These are phyloP conservation scores for Hemiscyllium ocellatum DNA, from an alignment of 2,113 vertebrate genomes.

Conservation along the genomic window DNA sequence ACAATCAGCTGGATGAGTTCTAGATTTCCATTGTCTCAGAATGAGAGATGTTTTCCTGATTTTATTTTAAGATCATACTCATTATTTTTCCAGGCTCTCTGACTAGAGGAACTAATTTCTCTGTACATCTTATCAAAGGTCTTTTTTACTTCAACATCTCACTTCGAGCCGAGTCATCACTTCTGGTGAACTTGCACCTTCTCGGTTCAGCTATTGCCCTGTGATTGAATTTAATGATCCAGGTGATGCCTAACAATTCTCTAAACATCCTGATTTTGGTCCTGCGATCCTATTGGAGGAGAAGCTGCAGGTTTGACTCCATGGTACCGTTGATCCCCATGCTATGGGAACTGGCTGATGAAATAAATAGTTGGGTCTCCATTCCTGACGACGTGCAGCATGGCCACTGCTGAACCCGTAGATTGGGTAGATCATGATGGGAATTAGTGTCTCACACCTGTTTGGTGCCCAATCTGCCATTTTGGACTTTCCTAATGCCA, in stretches of 20 bases:
- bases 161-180: neutral
- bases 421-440: neutral
- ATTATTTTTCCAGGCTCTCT: neutral
- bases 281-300: neutral
- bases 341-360: neutral
- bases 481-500: neutral
- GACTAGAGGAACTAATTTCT: neutral
- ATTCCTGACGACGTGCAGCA: neutral
- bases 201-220: neutral
- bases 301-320: neutral
- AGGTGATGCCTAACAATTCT: neutral
- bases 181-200: neutral
- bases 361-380: neutral
- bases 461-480: neutral
- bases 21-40: neutral
- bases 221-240: neutral
- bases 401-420: neutral
- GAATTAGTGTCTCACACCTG: neutral
- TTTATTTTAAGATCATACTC: neutral
- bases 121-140: neutral
- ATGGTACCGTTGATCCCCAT: neutral
- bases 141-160: neutral
- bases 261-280: neutral
- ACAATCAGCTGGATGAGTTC: neutral
- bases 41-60: neutral